Conservation (phyloP, 2,888 invertebrate genomes). For the Drosophila suboccidentalis region DNA sequence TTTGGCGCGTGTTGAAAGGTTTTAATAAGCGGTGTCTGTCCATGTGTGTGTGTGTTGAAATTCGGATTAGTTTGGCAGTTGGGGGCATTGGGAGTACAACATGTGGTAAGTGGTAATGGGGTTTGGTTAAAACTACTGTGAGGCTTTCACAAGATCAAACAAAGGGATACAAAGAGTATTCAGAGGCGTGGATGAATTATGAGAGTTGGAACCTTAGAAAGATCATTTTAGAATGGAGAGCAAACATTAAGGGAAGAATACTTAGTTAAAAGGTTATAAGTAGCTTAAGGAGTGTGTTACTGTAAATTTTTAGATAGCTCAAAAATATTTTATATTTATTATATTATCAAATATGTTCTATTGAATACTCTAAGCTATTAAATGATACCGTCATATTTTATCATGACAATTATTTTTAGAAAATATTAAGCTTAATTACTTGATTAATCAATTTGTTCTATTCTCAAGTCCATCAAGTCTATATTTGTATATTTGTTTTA, state of each 20-base stretch:
- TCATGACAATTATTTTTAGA: too few species aligned
- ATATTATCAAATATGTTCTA: too few species aligned
- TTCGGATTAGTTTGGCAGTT: slow-evolving; percentile 7
- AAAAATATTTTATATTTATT: background rate
- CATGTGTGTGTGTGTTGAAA: background rate
- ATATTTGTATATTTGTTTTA: too few species aligned
- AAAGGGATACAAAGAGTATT: background rate
- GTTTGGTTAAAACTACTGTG: slow-evolving; percentile 24
- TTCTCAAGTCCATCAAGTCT: too few species aligned
- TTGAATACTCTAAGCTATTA: too few species aligned
- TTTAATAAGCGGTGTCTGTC: slow-evolving; percentile 54
- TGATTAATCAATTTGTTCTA: too few species aligned
- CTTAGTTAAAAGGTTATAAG: background rate
- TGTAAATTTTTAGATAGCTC: background rate
- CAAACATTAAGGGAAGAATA: background rate
- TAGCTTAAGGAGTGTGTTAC: background rate
- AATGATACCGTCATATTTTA: background rate
- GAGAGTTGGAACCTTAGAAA: background rate
- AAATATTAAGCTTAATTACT: too few species aligned
- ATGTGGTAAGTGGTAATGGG: slow-evolving; percentile 49
- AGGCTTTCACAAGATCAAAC: slow-evolving; percentile 8
- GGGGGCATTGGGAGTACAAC: slow-evolving; percentile 33
- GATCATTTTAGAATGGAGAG: background rate
- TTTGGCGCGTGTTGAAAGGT: slow-evolving; percentile 80
- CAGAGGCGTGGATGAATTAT: background rate